Conservation (phyloP, 2,888 invertebrate species). For the Leptinotarsa tumamoca region DNA sequence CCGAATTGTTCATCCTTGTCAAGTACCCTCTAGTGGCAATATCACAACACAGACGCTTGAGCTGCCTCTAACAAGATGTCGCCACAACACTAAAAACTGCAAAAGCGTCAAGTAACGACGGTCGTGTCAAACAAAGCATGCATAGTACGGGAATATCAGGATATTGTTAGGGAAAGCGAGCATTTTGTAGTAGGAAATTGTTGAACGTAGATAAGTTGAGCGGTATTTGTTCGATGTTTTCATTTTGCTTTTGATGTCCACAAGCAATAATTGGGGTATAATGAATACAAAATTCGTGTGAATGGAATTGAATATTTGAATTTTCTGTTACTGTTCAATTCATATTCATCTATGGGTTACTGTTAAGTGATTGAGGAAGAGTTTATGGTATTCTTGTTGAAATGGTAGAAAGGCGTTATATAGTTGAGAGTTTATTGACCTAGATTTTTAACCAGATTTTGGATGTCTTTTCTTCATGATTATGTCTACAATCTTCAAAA, state of each 20-base stretch:
- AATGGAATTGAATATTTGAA: too few relatives aligned
- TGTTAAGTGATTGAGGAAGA: too few relatives aligned
- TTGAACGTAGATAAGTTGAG: constrained; percentile 35
- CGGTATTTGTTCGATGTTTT: constrained; percentile 29
- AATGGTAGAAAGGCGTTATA: too few relatives aligned
- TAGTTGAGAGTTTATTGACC: too few relatives aligned
- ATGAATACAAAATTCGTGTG: too few relatives aligned
- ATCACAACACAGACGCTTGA: constrained; percentile 41
- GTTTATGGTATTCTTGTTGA: too few relatives aligned
- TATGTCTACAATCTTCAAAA: too few relatives aligned
- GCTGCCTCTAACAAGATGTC: constrained; percentile 48
- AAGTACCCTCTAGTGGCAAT: constrained; percentile 48
- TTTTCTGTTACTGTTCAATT: too few relatives aligned
- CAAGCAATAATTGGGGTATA: too few relatives aligned
- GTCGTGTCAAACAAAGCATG: constrained; percentile 33
- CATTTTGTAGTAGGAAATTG: constrained; percentile 42
- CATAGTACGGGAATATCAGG: constrained; percentile 37
- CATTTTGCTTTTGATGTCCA: constrained; percentile 17
- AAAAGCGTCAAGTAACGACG: not conserved
- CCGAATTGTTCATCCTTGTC: constrained; percentile 10
- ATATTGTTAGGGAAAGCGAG: constrained; percentile 36
- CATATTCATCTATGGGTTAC: too few relatives aligned
- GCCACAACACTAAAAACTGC: constrained; percentile 41
- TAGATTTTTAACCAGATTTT: too few relatives aligned
- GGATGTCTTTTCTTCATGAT: too few relatives aligned